These are phyloP conservation scores for Hermaeophaga mercurialis DNA, from an alignment of 2,888 invertebrate genomes.

Conservation along the genomic window DNA sequence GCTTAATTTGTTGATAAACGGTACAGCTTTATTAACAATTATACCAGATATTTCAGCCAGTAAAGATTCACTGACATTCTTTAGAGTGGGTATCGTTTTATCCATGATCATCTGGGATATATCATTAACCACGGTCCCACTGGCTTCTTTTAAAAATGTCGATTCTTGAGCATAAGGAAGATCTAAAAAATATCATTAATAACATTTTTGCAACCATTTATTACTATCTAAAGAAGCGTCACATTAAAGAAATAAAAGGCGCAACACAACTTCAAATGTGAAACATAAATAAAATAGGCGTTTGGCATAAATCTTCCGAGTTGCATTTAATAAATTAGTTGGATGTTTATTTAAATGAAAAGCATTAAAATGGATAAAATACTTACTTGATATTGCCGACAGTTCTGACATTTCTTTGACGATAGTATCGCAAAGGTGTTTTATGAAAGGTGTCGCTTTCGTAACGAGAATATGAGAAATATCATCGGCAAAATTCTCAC, in stretches of 20 bases:
- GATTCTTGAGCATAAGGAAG: not conserved
- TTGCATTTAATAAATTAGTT: too few relatives aligned
- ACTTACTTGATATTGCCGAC: not conserved
- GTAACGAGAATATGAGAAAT: not conserved
- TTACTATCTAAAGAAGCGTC: too few relatives aligned
- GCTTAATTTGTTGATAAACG: not conserved
- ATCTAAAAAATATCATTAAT: too few relatives aligned
- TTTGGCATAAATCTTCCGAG: too few relatives aligned
- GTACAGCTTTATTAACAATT: not conserved
- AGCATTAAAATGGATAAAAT: too few relatives aligned
- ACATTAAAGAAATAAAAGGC: too few relatives aligned
- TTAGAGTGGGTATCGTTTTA: not conserved
- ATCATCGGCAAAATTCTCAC: not conserved
- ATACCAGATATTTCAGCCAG: not conserved
- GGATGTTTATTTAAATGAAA: too few relatives aligned
- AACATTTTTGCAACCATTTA: too few relatives aligned
- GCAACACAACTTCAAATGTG: too few relatives aligned
- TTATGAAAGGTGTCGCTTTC: not conserved
- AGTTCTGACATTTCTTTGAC: not conserved
- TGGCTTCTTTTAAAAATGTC: not conserved
- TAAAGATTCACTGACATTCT: not conserved
- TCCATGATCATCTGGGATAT: not conserved
- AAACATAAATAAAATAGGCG: too few relatives aligned
- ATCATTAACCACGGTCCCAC: not conserved
- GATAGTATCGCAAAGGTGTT: not conserved